Evolutionary conservation across 2,113 vertebrate genomes (phyloP), one percentile per base, ranked within the genome.

Genomic region (Petroica traversi): DNA sequence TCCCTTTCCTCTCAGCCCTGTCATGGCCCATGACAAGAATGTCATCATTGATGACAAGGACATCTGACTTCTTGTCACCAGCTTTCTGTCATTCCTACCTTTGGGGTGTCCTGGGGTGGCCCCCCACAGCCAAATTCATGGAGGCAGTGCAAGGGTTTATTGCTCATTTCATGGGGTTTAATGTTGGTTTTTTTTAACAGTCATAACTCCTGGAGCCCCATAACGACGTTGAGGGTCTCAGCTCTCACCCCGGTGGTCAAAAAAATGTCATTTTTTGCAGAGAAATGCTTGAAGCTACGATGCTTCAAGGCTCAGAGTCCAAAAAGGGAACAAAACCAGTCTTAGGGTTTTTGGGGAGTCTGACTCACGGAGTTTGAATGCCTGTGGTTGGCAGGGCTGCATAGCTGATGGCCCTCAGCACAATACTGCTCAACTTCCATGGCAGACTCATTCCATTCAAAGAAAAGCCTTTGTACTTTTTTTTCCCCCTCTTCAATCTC

Each of bases 301-400:
- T 55, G 75, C 76, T 94, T 59, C 73, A 63, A 85, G 82, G 85
- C 81, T 92, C 55, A 25, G 43, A 71, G 85, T 58, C 63, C 85
- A 96, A 71, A 76, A 93, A 90, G 51, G 85, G 92, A 94, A 92
- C 8, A 48, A 93, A 96, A 95, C 54, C 59, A 85, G 41, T 93
- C 82, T 94, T 83, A 33, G 79, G 82, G 61, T 63, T 93, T 92
- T 92, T 34, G 92, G 94, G 93, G 95, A 90, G 82, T 90, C 93
- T 97, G 95, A 96, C 78, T 96, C 92, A 94, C 5, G n/a, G 48
- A 26, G 77, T 85, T 43, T 80, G 95, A 55, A 96, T 96, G 95
- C 84, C 68, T 97, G 96, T 95, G 95, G 95, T 86, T 92, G 96
- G 89, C 75, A 85, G 3, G 41, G 63, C 89, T 69, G 66, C 95